Conservation (phyloP, 1,140 invertebrate species). For the Leptinotarsa defecta region DNA sequence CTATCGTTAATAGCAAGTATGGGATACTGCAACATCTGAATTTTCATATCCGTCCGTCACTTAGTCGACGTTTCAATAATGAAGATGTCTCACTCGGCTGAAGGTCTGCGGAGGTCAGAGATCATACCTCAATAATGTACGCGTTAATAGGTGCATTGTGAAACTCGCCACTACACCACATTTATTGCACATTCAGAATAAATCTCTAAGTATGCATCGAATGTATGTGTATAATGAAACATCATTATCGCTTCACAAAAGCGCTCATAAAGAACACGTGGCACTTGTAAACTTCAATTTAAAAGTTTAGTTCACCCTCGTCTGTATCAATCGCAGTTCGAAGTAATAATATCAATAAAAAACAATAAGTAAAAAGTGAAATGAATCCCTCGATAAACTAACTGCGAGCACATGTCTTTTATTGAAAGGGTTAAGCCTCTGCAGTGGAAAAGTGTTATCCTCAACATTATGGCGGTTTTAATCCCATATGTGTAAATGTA, state of each 20-base stretch:
- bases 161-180: background rate
- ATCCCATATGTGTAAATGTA: conserved; percentile 10
- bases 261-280: background rate
- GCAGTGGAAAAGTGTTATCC: background rate
- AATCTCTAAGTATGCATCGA: no score
- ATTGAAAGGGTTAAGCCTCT: conserved; percentile 7
- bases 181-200: background rate
- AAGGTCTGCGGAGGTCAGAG: conserved; percentile 8
- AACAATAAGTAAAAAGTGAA: background rate
- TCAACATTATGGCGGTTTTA: conserved; percentile 13
- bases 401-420: background rate
- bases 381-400: background rate
- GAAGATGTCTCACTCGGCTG: conserved; percentile 6
- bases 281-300: conserved; percentile 2
- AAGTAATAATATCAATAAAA: background rate
- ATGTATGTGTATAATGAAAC: background rate
- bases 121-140: conserved; percentile 17
- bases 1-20: background rate
- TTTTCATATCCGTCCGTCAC: background rate
- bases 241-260: background rate
- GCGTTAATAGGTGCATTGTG: conserved; percentile 17
- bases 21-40: background rate
- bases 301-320: background rate
- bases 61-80: conserved; percentile 7
- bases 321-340: background rate